Conservation (phyloP, 2,888 invertebrate species). For the Leptarthrus brevirostris region DNA sequence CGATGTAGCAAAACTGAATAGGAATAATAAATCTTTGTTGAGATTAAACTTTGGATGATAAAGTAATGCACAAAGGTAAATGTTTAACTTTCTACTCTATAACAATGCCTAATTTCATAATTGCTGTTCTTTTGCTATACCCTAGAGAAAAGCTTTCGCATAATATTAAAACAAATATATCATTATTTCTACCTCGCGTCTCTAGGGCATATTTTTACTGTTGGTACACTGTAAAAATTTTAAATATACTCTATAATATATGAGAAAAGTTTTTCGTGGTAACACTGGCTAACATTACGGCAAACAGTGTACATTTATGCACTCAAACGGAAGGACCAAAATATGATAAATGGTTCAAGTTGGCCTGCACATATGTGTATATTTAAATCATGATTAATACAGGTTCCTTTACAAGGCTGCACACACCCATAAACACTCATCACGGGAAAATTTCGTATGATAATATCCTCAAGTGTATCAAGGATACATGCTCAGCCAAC, state of each 20-base stretch:
- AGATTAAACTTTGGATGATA: too few species aligned
- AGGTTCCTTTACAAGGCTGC: neutral
- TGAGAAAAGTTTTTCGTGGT: conserved; percentile 32
- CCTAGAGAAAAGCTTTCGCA: too few species aligned
- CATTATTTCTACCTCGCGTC: too few species aligned
- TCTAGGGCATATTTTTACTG: conserved; percentile 19
- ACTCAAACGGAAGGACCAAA: conserved; percentile 22
- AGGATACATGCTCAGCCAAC: neutral
- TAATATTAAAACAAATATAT: too few species aligned
- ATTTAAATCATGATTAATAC: conserved; percentile 42
- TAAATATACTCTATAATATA: conserved; percentile 27
- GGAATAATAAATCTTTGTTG: too few species aligned
- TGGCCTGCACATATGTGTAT: conserved; percentile 37
- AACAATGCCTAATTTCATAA: too few species aligned
- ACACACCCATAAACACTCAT: conserved; percentile 12
- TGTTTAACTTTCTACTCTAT: too few species aligned
- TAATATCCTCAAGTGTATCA: conserved; percentile 35
- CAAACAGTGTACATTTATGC: conserved; percentile 7
- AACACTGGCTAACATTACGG: conserved; percentile 18
- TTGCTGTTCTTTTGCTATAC: too few species aligned
- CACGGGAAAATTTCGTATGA: neutral
- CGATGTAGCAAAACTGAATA: too few species aligned
- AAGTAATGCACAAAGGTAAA: too few species aligned
- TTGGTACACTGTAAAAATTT: conserved; percentile 31
- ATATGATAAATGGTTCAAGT: conserved; percentile 43